Base-by-base conservation (phyloP, 2,113 vertebrate species). In the Scytalopus superciliaris region DNA sequence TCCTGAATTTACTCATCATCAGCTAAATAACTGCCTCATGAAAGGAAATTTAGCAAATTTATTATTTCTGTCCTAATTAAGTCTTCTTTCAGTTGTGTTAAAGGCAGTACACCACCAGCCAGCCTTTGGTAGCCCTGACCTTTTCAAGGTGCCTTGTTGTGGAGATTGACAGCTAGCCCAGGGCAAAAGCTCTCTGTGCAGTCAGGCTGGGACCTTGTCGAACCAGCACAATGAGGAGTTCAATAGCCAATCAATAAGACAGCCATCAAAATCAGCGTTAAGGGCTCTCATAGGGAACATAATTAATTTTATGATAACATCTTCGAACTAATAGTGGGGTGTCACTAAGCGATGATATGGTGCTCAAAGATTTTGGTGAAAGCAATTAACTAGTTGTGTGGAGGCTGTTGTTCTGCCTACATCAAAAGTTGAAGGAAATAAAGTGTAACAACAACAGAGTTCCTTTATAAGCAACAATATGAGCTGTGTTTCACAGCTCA, bases 301-400 rank as follows among this genome's bases (percentile, higher is more conserved):
- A 89, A 96, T 97, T 94, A 93, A 94, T 96, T 95, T 94, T 74
- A 60, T 55, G 70, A 90, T 92, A 95, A 69, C 56, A 92, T 95
- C 90, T 93, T 59, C 37, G 60, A 96, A 87, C 83, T 73, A 75
- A 44, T 45, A 49, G 60, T 59, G 52, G 25, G 89, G 42, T 63
- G 70, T 62, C 80, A 88, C 88, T 84, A 90, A 81, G 67, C 64
- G 56, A 81, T 63, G 72, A 73, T 64, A 87, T 73, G 68, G n/a
- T 59, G 62, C 53, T 89, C 79, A 82, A 74, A 90, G 50, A 18
- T 68, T 90, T 70, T 92, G 64, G 39, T 47, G 21, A 84, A 89
- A 92, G 33, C 68, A 96, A 83, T 90, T 93, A 63, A 53, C 60
- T 81, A 47, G 35, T 59, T 76, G 16, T 69, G 19, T 93, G 63